Percentiles rank a stretch among this genome's conserved stretches.
Evolutionary conservation across 2,113 vertebrate genomes (phyloP).

Genomic region (Eudorcas thomsonii): DNA sequence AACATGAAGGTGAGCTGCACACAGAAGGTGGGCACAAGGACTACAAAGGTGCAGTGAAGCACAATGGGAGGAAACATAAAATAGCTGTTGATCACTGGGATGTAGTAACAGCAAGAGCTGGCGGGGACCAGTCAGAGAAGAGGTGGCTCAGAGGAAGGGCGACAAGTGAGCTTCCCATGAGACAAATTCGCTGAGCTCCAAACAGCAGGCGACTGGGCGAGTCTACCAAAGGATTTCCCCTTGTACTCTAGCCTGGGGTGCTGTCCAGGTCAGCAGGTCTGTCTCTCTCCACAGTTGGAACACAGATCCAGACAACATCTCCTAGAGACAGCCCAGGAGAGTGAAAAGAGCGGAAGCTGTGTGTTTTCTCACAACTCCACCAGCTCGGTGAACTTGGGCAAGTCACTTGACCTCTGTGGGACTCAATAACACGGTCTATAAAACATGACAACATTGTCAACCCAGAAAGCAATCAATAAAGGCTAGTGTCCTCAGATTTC

Average conservation of each 20-base stretch:
- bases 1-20: conserved; percentile 66
- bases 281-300: conserved; percentile 41
- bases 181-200: conserved; percentile 40
- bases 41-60: conserved; percentile 54
- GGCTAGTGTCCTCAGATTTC: not conserved
- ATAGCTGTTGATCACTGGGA: conserved; percentile 71
- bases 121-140: conserved; percentile 51
- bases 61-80: conserved; percentile 67
- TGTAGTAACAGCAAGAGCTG: conserved; percentile 55
- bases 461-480: not conserved
- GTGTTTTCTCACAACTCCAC: not conserved
- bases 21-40: conserved; percentile 51
- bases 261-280: conserved; percentile 21
- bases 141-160: conserved; percentile 61
- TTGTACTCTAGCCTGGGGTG: conserved; percentile 49
- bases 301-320: conserved; percentile 42
- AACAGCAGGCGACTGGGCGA: conserved; percentile 45
- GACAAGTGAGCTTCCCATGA: conserved; percentile 59
- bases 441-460: not conserved
- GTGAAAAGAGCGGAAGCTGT: conserved; percentile 40
- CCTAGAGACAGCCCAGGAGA: conserved; percentile 32
- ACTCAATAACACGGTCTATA: not conserved
- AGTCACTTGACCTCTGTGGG: conserved; percentile 40
- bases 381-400: conserved; percentile 40
- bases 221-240: conserved; percentile 54